These are phyloP conservation scores for Euclidia mi DNA, from an alignment of 2,888 invertebrate genomes.

Conservation along the genomic window DNA sequence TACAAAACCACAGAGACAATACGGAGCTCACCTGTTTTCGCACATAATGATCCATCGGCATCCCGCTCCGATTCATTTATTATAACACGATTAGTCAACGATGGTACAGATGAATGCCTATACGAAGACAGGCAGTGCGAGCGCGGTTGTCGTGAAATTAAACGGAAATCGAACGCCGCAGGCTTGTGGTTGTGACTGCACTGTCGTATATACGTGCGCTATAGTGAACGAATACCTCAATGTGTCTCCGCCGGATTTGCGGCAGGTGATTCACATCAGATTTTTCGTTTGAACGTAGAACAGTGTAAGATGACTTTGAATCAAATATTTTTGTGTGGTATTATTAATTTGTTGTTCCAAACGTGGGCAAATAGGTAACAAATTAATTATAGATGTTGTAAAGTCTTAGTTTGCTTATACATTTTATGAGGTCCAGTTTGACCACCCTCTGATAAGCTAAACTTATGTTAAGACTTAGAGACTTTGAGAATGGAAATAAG, in stretches of 20 bases:
- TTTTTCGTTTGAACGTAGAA: neutral
- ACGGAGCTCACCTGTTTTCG: neutral
- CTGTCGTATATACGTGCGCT: conserved; percentile 27
- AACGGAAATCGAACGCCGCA: conserved; percentile 86
- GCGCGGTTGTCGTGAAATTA: conserved; percentile 75
- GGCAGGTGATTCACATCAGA: conserved; percentile 7
- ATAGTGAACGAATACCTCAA: conserved; percentile 28
- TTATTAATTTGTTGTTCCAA: too few relatives aligned
- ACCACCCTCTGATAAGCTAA: too few relatives aligned
- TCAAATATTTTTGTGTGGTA: neutral
- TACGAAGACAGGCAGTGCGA: conserved; percentile 44
- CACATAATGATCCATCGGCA: conserved; percentile 21
- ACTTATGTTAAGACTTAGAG: conserved; percentile 23
- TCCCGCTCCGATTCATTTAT: conserved; percentile 57
- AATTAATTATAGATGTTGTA: too few relatives aligned
- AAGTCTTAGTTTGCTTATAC: too few relatives aligned
- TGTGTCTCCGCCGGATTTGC: conserved; percentile 27
- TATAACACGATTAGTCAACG: conserved; percentile 63
- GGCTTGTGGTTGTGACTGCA: conserved; percentile 69
- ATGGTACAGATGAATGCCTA: conserved; percentile 33
- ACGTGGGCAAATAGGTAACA: too few relatives aligned
- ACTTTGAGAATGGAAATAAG: conserved; percentile 34
- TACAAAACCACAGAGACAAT: too few relatives aligned
- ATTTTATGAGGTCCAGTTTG: too few relatives aligned
- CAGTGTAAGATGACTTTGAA: too few relatives aligned